Conservation (phyloP, 2,888 invertebrate species). For the Lissocephala sabroskyi region DNA sequence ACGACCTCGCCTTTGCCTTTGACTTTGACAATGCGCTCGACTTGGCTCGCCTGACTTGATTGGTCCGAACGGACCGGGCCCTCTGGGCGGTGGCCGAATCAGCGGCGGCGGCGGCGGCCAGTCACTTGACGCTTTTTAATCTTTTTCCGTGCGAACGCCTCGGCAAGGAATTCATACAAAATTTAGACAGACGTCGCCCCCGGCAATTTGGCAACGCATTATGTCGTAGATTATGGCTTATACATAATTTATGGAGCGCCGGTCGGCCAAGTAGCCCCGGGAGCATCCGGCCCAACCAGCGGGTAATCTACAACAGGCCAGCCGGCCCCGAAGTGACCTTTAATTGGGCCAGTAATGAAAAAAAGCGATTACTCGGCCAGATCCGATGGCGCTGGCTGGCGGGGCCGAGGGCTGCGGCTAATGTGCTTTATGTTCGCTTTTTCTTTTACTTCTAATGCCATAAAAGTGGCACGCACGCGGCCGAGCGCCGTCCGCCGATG, state of each 20-base stretch:
- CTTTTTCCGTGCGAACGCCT: constrained; percentile 22
- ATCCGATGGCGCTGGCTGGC: no score
- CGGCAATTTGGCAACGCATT: constrained; percentile 47
- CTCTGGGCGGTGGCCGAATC: no score
- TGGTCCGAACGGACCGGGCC: no score
- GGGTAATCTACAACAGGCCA: background rate
- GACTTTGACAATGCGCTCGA: constrained; percentile 12
- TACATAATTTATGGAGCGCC: constrained; percentile 44
- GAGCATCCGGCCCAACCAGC: constrained; percentile 4
- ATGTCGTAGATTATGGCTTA: constrained; percentile 52
- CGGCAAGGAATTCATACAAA: constrained; percentile 33
- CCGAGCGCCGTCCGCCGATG: no score
- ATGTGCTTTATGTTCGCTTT: constrained; percentile 27
- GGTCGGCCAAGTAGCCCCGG: constrained; percentile 21
- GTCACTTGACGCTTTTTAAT: constrained; percentile 29
- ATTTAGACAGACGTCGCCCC: constrained; percentile 28
- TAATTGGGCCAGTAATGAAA: constrained; percentile 33
- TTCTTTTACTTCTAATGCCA: no score
- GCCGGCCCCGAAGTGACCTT: constrained; percentile 36
- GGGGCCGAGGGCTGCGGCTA: constrained; percentile 35
- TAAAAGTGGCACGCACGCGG: no score
- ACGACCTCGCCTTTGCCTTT: constrained; percentile 5
- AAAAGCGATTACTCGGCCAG: no score
- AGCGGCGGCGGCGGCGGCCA: no score
- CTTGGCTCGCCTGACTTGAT: no score